Evolutionary conservation across 2,113 vertebrate genomes (phyloP), one percentile per base, ranked within the genome.

Genomic region (Ascaphus truei): DNA sequence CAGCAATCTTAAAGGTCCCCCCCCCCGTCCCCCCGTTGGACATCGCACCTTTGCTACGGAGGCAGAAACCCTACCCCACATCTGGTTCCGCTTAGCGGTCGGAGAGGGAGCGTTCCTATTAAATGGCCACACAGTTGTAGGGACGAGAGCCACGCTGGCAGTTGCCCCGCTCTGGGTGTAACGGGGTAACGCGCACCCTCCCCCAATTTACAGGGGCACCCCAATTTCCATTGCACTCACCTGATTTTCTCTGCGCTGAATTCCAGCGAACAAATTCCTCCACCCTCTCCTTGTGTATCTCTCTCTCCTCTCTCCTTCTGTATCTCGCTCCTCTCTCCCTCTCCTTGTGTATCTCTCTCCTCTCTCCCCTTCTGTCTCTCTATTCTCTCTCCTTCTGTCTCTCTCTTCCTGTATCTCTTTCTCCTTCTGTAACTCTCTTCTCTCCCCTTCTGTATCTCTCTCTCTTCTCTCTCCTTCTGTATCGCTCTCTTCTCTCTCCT

Each of bases 71-170:
- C 23, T 34, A 16, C 8, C 23, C 30, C 29, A 69, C 66, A 69
- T 69, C 66, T 69, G 66, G 55, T 50, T 45, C 55, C 48, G 27
- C 22, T 69, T 69, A 69, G 66, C 30, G 55, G 23, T 57, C 22
- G 10, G 20, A 29, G 3, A 56, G 18, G 9, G 29, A 68, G 20
- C n/a, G n/a, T n/a, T n/a, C n/a, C n/a, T n/a, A n/a, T n/a, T n/a
- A n/a, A n/a, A 3, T 36, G 26, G 31, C 53, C 65, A 39, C 26
- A 31, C 22, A 33, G 23, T 48, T 13, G n/a, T 41, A 37, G 65
- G 43, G 45, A 39, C 23, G 39, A 55, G n/a, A 47, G 39, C 52
- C 63, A 53, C 48, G 36, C 39, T 57, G 53, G 65, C 52, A 57
- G 9, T 33, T 18, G 33, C 10, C 34, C 20, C 31, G 45, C 59